Base-by-base conservation (phyloP, 2,113 vertebrate genomes). In the Coreoperca whiteheadi region DNA sequence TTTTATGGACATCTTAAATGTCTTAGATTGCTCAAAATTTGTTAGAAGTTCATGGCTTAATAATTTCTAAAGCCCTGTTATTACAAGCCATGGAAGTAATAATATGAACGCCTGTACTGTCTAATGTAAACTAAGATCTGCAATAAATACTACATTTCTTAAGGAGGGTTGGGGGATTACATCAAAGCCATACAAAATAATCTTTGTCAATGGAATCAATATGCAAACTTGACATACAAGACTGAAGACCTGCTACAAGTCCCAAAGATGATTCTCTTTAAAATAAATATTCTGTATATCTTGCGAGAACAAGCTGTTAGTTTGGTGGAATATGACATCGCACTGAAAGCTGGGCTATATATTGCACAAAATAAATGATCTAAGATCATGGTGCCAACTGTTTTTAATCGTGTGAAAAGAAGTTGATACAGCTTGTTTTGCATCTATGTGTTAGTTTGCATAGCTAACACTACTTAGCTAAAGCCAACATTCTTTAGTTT, bases 1-100 rank as follows among this genome's bases (percentile, higher is more conserved):
- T 90, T 86, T 57, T 28, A 28, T 20, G 14, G 37, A 70, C 3
- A 10, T 79, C n/a, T 77, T 73, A 68, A 61, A 64, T 84, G 74
- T 73, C 25, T 77, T 23, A 76, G 6, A 54, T 50, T 66, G 59
- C 51, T 70, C 16, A 41, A 18, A 14, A 61, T 84, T 59, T 74
- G n/a, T 76, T 53, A 5, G 50, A 59, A 15, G 79, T 70, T 77
- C 15, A 63, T 54, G 48, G 43, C n/a, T 69, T 46, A 57, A 50
- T 74, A 57, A 48, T 71, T n/a, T 46, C 53, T 43, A 18, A 57
- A 72, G 39, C 70, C 50, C 34, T 53, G 37, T 37, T 65, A 54
- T 56, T 50, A 67, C 10, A 72, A 20, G 18, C 23, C 50, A 23
- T 23, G 18, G 4, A 34, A 18, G 25, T 21, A 25, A 61, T 28